These are phyloP conservation scores for Protonemura montana DNA, from an alignment of 2,888 invertebrate genomes.

Conservation along the genomic window DNA sequence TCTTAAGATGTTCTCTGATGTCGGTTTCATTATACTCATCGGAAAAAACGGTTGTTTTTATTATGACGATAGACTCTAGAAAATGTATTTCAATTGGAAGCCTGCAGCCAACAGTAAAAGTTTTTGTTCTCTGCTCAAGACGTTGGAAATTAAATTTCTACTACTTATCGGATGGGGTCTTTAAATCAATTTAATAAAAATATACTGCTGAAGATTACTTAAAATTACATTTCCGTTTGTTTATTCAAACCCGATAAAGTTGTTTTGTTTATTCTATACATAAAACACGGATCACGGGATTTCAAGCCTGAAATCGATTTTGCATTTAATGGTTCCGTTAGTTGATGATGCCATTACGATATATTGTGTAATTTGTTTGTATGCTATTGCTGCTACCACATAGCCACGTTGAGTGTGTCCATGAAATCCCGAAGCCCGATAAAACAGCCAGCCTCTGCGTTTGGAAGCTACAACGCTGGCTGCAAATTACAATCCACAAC, in stretches of 20 bases:
- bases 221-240: neutral
- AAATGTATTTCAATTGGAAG: too few species aligned
- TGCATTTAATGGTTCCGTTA: neutral
- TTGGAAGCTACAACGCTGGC: neutral
- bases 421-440: neutral
- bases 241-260: neutral
- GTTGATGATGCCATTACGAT: neutral
- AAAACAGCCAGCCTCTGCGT: neutral
- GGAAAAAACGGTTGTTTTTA: too few species aligned
- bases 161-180: too few species aligned
- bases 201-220: neutral
- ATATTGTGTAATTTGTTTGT: neutral
- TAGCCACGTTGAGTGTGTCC: neutral
- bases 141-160: too few species aligned
- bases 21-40: too few species aligned
- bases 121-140: too few species aligned
- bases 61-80: too few species aligned
- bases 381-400: neutral
- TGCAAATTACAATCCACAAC: neutral
- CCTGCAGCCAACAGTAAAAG: too few species aligned
- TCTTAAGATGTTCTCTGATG: too few species aligned
- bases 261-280: neutral
- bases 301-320: neutral
- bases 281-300: neutral
- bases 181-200: neutral